A percentile compares a stretch with the other conserved stretches of the same genome.
Evolutionary conservation across 2,113 vertebrate species (phyloP).

Genomic region (Mesoclemmys tuberculata): DNA sequence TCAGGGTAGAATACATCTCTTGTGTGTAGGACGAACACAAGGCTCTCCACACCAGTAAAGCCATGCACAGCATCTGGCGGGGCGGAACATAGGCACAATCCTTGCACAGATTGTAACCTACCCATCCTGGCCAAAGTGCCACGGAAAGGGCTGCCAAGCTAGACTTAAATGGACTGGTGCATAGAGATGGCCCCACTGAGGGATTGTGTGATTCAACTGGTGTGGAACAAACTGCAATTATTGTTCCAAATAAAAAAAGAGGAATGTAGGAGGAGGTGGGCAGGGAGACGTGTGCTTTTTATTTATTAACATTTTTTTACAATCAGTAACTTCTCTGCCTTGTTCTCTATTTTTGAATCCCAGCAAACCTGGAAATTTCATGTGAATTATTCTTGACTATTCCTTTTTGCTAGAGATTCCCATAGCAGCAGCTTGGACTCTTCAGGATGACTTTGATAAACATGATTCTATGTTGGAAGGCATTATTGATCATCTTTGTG

Average conservation of each 20-base stretch:
- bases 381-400: not conserved
- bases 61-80: not conserved
- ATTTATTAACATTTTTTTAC: not conserved
- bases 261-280: not conserved
- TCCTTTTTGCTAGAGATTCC: slow-evolving; percentile 74
- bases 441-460: slow-evolving; percentile 81
- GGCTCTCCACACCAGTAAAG: not conserved
- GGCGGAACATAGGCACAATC: not conserved
- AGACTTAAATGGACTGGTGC: not conserved
- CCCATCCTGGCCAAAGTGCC: not conserved
- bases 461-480: slow-evolving; percentile 61
- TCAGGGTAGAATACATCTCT: not conserved
- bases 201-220: not conserved
- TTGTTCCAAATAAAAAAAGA: not conserved
- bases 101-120: not conserved
- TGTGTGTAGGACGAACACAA: not conserved
- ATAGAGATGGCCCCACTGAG: not conserved
- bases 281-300: not conserved
- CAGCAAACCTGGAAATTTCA: not conserved
- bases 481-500: slow-evolving; percentile 67
- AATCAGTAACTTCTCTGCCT: too few relatives aligned
- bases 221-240: not conserved
- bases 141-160: not conserved
- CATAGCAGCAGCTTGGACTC: slow-evolving; percentile 70
- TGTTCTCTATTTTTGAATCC: not conserved